phyloP scores from a whole-genome alignment of 1,140 invertebrate genomes.

The Xylocopa sonorina region DNA sequence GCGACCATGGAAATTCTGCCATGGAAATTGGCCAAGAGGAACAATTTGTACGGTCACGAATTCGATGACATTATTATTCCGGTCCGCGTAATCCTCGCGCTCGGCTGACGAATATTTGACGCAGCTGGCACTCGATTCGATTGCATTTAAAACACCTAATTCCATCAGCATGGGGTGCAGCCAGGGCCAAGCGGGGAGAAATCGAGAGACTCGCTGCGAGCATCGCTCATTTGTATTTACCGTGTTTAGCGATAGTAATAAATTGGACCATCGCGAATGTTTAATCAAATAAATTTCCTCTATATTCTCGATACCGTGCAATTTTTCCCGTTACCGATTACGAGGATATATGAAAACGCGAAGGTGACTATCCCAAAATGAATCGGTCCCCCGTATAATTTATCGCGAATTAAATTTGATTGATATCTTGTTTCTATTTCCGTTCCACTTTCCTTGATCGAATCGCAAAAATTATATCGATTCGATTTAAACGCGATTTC shows the following conservation, averaged over 20 bases:
- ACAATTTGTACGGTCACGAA: constrained; percentile 45
- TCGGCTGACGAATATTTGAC: constrained; percentile 70
- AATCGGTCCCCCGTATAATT: too few relatives aligned
- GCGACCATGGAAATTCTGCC: constrained; percentile 44
- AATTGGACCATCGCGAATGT: neutral
- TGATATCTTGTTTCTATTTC: neutral
- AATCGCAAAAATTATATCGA: neutral
- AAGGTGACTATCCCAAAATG: too few relatives aligned
- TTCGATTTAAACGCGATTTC: neutral
- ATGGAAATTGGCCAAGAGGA: constrained; percentile 52
- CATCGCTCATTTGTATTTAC: neutral
- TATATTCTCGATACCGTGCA: too few relatives aligned
- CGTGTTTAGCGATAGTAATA: neutral
- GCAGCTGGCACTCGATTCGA: constrained; percentile 63
- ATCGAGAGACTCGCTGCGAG: neutral
- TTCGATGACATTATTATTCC: constrained; percentile 71
- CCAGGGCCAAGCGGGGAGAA: neutral
- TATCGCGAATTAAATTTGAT: too few relatives aligned
- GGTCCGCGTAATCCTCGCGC: constrained; percentile 64
- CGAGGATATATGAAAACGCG: too few relatives aligned
- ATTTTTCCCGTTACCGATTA: too few relatives aligned
- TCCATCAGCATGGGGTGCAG: too few relatives aligned
- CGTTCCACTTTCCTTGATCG: neutral
- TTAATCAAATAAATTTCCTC: too few relatives aligned
- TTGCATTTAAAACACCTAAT: constrained; percentile 73